Evolutionary conservation across 2,797 vertebrate species (phyloP).

Genomic region (Enteromius radiatus): DNA sequence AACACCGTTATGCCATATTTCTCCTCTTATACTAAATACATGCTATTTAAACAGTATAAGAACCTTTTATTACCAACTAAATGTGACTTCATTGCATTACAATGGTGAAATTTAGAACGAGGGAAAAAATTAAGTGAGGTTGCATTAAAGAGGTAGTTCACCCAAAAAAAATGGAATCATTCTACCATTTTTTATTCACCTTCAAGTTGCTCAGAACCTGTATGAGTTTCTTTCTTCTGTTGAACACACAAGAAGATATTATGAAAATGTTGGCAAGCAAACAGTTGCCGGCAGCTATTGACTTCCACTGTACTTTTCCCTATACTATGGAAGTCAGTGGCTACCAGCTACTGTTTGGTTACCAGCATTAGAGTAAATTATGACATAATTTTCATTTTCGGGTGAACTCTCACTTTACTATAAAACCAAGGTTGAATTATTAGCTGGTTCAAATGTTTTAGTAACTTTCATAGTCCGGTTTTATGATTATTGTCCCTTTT

Average conservation of each 20-base stretch:
- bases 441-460: conserved; percentile 29
- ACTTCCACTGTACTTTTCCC: neutral
- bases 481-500: conserved; percentile 19
- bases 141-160: conserved; percentile 11
- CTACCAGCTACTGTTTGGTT: neutral
- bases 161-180: neutral
- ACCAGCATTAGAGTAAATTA: neutral
- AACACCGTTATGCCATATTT: conserved; percentile 64
- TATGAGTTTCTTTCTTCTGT: neutral
- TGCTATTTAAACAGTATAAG: conserved; percentile 74
- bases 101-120: conserved; percentile 61
- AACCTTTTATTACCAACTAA: conserved; percentile 84
- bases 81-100: conserved; percentile 81
- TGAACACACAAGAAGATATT: neutral
- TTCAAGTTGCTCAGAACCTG: neutral
- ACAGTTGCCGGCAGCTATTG: neutral
- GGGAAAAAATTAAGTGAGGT: conserved; percentile 56
- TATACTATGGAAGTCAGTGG: neutral
- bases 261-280: neutral
- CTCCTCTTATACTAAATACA: conserved; percentile 72
- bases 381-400: neutral
- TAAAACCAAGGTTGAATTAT: conserved; percentile 60
- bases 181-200: neutral
- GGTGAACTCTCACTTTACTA: conserved; percentile 2
- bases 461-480: conserved; percentile 12